Evolutionary conservation across 2,797 vertebrate species (phyloP).

Genomic region (Lithobates sylvaticus): DNA sequence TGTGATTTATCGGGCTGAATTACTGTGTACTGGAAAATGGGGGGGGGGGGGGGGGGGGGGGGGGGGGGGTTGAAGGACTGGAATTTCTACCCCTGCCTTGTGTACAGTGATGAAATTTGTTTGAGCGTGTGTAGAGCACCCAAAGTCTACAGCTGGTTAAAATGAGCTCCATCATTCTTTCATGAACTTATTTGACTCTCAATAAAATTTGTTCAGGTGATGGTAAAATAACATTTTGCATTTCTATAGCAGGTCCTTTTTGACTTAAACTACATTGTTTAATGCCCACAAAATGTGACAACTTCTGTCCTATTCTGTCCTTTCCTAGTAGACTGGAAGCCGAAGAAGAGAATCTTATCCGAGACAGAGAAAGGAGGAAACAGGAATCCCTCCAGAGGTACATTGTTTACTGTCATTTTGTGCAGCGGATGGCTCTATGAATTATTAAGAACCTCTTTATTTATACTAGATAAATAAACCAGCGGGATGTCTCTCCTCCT

Average conservation of each 20-base stretch:
- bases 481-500: not conserved
- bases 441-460: not conserved
- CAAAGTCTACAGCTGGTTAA: too few relatives aligned
- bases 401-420: not conserved
- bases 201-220: too few relatives aligned
- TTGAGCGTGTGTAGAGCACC: too few relatives aligned
- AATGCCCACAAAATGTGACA: not conserved
- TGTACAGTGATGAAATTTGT: too few relatives aligned
- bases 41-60: too few relatives aligned
- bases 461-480: not conserved
- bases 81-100: too few relatives aligned
- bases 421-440: not conserved
- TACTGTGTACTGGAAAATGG: too few relatives aligned
- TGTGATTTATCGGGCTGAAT: too few relatives aligned
- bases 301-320: slow-evolving; percentile 2
- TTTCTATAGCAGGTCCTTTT: not conserved
- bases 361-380: slow-evolving; percentile 63
- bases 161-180: too few relatives aligned
- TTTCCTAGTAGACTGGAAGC: slow-evolving; percentile 58
- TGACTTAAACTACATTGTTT: not conserved
- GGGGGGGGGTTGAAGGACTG: too few relatives aligned
- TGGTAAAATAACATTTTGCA: not conserved
- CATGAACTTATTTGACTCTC: too few relatives aligned
- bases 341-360: slow-evolving; percentile 63
- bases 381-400: slow-evolving; percentile 64